Percentiles rank a stretch among this genome's conserved stretches.
These are phyloP conservation scores for Epinephelus lanceolatus DNA, from an alignment of 2,113 vertebrate genomes.

Conservation along the genomic window DNA sequence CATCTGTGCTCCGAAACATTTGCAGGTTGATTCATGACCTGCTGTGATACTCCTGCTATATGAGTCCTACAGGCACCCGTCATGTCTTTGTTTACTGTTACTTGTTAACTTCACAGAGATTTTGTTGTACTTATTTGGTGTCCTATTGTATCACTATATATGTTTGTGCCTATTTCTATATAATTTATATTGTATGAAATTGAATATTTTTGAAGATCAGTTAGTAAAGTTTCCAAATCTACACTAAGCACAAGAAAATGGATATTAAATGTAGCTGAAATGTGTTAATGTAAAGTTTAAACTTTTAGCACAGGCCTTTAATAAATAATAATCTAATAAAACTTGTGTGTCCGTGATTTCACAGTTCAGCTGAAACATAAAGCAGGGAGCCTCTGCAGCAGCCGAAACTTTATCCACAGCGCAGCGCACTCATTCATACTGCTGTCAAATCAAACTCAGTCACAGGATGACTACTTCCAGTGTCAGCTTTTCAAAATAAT, in stretches of 20 bases:
- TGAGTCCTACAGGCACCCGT: background rate
- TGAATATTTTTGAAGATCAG: background rate
- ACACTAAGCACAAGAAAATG: background rate
- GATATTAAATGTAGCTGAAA: background rate
- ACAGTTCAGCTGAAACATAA: conserved; percentile 42
- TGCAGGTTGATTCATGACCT: conserved; percentile 14
- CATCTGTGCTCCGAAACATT: conserved; percentile 11
- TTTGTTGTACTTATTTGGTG: background rate
- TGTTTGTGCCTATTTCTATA: background rate
- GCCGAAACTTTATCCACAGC: conserved; percentile 69
- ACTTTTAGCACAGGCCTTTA: background rate
- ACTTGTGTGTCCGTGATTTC: conserved; percentile 26
- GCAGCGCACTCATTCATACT: background rate
- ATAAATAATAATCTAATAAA: background rate
- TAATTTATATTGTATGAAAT: background rate
- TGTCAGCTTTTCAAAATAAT: conserved; percentile 45
- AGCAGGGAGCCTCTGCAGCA: conserved; percentile 12
- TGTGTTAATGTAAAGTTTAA: background rate
- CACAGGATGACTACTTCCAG: background rate
- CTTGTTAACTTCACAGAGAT: background rate
- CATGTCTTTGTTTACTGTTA: background rate
- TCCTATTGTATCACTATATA: background rate
- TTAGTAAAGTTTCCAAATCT: background rate
- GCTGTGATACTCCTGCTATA: background rate
- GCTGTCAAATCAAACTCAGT: background rate